Evolutionary conservation across 2,888 invertebrate species (phyloP).

Genomic region (Sycophila texana): DNA sequence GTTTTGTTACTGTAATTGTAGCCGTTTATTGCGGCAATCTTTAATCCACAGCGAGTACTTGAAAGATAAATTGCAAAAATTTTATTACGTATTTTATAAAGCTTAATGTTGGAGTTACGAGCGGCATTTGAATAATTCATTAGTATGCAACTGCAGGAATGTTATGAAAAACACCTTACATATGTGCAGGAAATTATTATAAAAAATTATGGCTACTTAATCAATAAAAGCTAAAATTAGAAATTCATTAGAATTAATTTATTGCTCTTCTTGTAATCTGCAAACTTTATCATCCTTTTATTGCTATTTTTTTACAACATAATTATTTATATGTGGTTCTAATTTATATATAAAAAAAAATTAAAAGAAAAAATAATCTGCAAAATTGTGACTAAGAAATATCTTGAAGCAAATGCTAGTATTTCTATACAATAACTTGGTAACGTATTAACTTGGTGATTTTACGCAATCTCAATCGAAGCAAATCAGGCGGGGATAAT

Average conservation of each 20-base stretch:
- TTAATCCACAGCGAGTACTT: neutral
- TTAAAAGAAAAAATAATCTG: too few species aligned
- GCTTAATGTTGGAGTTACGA: neutral
- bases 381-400: too few species aligned
- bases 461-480: too few species aligned
- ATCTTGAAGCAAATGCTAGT: too few species aligned
- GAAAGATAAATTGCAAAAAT: neutral
- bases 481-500: too few species aligned
- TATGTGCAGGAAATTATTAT: neutral
- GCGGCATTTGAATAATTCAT: constrained; percentile 31
- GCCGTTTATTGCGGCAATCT: neutral
- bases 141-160: neutral
- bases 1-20: neutral
- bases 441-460: too few species aligned
- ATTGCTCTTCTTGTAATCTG: too few species aligned
- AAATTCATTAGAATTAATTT: neutral
- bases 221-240: neutral
- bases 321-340: too few species aligned
- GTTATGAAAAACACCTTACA: constrained; percentile 10
- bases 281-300: too few species aligned
- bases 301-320: too few species aligned
- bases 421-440: too few species aligned
- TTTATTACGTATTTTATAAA: neutral
- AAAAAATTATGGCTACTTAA: constrained; percentile 27
- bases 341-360: too few species aligned